Base-by-base conservation (phyloP, 1,140 invertebrate species). In the Ruditapes philippinarum region DNA sequence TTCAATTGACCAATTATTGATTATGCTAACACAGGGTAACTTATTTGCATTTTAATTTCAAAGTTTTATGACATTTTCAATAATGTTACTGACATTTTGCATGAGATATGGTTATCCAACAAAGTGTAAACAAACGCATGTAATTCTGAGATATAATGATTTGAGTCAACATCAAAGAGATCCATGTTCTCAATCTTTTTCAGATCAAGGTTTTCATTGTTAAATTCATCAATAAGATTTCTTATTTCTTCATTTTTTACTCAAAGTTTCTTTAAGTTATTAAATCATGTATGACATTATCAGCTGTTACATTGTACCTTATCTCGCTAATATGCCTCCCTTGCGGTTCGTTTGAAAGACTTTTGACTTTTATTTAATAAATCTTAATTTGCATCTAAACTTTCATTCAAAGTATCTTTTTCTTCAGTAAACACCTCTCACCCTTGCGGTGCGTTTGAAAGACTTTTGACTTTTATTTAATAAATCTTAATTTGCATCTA, bases 1-100 rank as follows among this genome's bases (percentile, higher is more conserved):
- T 85, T 90, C 40, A 36, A 54, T 33, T 65, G 76, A 45, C 62
- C 88, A 78, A 51, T 85, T 68, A 36, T 85, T 40, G 42, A 89
- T 65, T 25, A 82, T 89, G 0, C 38, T 36, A 1, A 31, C 19
- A 7, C 54, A 2, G 2, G 80, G 80, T 28, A 82, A 42, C 68
- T 28, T 82, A 25, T 82, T 68, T n/a, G n/a, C 25, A 11, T 49
- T 78, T 31, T 78, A 45, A 49, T 78, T 78, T 3, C 36, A 38
- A 4, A 78, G 33, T 51, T 49, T 40, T 49, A 42, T 25, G 3
- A 78, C 74, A 78, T 3, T 49, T 49, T 78, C 28, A 25, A 78
- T 78, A 9, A 88, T 76, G 51, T 12, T 22, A 1, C 74, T 28
- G 0, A 88, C 74, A 12, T 80, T 68, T 80, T 17, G 28, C 42